A percentile compares a stretch with the other conserved stretches of the same genome.
Conservation (phyloP, 2,113 vertebrate genomes). For the Halcyon malimbica region DNA sequence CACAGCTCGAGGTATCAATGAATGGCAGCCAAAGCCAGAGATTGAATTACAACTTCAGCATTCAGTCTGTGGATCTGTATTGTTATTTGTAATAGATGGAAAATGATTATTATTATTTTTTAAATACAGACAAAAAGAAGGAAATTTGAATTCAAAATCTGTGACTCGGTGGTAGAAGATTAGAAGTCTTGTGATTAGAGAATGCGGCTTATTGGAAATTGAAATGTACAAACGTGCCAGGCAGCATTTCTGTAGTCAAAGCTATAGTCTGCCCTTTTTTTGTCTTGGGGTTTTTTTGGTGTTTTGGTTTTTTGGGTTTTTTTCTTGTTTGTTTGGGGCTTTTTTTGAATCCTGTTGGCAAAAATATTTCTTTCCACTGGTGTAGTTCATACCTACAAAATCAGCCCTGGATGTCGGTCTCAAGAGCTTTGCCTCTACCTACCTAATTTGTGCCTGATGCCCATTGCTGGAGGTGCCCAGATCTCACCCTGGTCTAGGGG, state of each 20-base stretch:
- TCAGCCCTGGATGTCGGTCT: fast-evolving
- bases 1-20: constrained; percentile 76
- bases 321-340: neutral
- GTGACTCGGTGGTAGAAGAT: constrained; percentile 73
- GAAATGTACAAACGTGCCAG: constrained; percentile 76
- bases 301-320: neutral
- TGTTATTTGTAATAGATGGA: constrained; percentile 85
- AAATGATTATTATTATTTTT: constrained; percentile 87
- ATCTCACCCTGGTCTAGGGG: neutral
- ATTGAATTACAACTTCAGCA: constrained; percentile 81
- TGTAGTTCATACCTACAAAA: neutral
- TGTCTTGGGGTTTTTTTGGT: neutral
- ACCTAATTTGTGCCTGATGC: neutral
- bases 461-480: fast-evolving
- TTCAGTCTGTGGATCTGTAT: constrained; percentile 78
- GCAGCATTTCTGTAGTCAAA: constrained; percentile 49
- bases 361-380: neutral
- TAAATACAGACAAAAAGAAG: constrained; percentile 83
- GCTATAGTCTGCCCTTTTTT: neutral
- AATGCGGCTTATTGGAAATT: constrained; percentile 73
- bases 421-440: neutral
- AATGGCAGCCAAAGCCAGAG: constrained; percentile 76
- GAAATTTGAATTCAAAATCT: constrained; percentile 82
- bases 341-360: neutral
- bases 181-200: constrained; percentile 79